Evolutionary conservation across 2,888 invertebrate species (phyloP).

Genomic region (Conops quadrifasciatus): DNA sequence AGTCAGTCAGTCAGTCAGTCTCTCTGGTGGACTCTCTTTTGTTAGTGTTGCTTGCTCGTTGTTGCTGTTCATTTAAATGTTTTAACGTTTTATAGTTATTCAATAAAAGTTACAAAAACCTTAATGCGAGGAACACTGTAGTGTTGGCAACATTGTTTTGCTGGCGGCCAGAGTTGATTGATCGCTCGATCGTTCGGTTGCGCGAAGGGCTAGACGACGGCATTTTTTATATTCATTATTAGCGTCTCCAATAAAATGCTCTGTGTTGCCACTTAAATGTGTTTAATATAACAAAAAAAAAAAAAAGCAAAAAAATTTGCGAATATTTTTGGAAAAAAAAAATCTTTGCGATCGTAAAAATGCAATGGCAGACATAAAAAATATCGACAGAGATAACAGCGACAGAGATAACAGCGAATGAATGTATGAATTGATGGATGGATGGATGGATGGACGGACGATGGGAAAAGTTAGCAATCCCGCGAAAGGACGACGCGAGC

Average conservation of each 20-base stretch:
- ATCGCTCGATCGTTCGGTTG: neutral
- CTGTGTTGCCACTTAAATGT: conserved; percentile 1
- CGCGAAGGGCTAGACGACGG: neutral
- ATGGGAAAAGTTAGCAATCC: too few relatives aligned
- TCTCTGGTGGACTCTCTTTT: too few relatives aligned
- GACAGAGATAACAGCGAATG: too few relatives aligned
- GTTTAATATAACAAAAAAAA: neutral
- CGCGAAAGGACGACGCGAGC: too few relatives aligned
- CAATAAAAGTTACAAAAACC: conserved; percentile 17
- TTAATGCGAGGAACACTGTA: neutral
- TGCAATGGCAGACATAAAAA: neutral
- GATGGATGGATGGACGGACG: too few relatives aligned
- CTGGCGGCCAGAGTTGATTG: neutral
- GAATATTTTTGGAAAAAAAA: neutral
- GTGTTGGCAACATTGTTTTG: conserved; percentile 4
- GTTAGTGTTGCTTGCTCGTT: neutral
- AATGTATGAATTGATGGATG: too few relatives aligned
- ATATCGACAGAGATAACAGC: too few relatives aligned
- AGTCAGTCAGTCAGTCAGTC: neutral
- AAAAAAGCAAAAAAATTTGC: too few relatives aligned
- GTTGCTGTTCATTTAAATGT: conserved; percentile 14
- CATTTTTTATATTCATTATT: neutral
- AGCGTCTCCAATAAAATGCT: neutral
- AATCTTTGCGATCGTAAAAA: conserved; percentile 8
- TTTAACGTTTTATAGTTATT: conserved; percentile 16